phyloP scores from a whole-genome alignment of 2,113 vertebrate species.

The Stercorarius parasiticus region DNA sequence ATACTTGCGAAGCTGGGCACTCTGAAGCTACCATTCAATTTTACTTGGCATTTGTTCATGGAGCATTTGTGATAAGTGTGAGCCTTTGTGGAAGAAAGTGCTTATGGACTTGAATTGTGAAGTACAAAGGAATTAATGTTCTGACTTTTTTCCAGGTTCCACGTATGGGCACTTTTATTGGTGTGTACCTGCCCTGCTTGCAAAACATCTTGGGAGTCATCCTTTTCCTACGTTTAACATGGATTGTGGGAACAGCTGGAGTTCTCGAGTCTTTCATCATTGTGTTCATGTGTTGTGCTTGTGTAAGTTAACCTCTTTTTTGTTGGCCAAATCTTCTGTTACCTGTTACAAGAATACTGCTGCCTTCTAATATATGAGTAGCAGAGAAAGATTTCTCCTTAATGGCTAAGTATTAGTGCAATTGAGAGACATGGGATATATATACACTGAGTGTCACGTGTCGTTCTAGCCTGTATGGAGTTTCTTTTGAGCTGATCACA shows the following conservation, averaged over 20 bases:
- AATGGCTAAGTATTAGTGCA: neutral
- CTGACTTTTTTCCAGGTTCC: conserved; percentile 75
- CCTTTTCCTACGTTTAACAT: conserved; percentile 92
- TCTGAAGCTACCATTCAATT: neutral
- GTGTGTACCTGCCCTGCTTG: conserved; percentile 95
- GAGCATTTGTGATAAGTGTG: neutral
- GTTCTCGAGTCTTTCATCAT: conserved; percentile 92
- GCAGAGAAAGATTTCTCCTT: neutral
- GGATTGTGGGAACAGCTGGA: conserved; percentile 94
- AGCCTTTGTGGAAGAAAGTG: neutral
- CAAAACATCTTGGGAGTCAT: conserved; percentile 98
- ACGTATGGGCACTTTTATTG: conserved; percentile 96
- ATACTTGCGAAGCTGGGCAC: neutral
- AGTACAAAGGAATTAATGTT: neutral
- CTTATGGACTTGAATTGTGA: neutral
- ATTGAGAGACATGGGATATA: neutral
- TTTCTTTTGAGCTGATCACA: neutral
- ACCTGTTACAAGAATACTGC: neutral
- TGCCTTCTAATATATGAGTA: neutral
- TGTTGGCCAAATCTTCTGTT: neutral
- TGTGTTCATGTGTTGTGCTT: conserved; percentile 90
- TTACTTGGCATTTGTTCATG: neutral
- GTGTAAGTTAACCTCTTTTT: conserved; percentile 79
- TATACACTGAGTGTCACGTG: accelerated
- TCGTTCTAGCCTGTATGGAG: neutral